These are phyloP conservation scores for Clarias macrocephalus DNA, from an alignment of 2,113 vertebrate genomes.

Conservation along the genomic window DNA sequence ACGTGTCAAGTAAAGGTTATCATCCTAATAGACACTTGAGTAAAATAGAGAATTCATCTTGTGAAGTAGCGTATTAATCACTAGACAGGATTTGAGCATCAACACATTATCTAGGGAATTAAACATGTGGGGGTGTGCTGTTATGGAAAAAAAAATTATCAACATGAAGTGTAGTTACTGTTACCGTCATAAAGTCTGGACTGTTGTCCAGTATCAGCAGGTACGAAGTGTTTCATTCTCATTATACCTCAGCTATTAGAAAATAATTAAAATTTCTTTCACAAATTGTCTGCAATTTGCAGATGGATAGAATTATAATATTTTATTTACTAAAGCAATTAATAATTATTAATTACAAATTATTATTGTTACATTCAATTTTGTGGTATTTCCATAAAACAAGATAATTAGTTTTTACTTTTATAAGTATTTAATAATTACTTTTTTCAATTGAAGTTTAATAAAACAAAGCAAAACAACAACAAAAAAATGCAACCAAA, in stretches of 20 bases:
- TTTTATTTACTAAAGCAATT: neutral
- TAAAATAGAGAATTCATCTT: neutral
- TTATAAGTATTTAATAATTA: too few relatives aligned
- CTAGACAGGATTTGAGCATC: neutral
- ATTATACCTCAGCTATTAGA: neutral
- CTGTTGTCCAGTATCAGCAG: neutral
- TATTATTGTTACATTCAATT: neutral
- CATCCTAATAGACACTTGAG: neutral
- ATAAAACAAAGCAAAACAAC: neutral
- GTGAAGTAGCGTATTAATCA: neutral
- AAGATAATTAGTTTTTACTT: neutral
- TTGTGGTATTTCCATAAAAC: neutral
- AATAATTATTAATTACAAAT: too few relatives aligned
- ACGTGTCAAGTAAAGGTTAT: conserved; percentile 14
- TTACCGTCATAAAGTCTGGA: neutral
- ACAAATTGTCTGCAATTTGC: too few relatives aligned
- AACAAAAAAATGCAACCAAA: neutral
- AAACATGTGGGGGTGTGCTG: neutral
- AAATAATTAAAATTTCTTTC: neutral
- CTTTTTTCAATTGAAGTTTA: neutral
- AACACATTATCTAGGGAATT: neutral
- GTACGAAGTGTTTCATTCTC: neutral
- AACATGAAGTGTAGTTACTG: neutral
- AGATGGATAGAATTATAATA: too few relatives aligned
- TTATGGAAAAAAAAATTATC: neutral